Evolutionary conservation across 2,113 vertebrate species (phyloP), one percentile per base, ranked within the genome.

Genomic region (Podarcis raffonei): DNA sequence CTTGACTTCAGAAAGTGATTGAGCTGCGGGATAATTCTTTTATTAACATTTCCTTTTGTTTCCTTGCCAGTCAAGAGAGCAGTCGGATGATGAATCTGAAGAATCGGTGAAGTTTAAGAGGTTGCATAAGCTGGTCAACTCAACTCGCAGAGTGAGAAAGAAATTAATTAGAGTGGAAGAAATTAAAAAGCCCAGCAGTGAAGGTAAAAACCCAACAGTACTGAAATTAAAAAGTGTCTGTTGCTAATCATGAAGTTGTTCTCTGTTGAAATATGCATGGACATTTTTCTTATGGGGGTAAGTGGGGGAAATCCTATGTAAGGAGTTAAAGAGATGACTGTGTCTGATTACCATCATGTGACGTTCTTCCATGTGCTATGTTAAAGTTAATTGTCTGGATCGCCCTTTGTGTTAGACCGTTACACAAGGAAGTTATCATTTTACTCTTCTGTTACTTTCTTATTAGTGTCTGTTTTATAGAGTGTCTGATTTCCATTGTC

Each of bases 151-250:
- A 91, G 98, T 99, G 94, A 97, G 97, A 90, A 99, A 99, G 96
- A 99, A 99, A 93, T 98, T 99, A 80, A 98, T 99, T 94, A 98
- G 98, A 95, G 98, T 99, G 96, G 99, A 99, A 92, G 99, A 99
- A 93, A 97, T 98, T 96, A 99, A 98, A 96, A 98, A 98, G 89
- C 97, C 98, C 82, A 98, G 95, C 92, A 97, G 97, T 1, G 98
- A 98, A 98, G 99, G 99, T 99, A 97, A 96, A 90, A 94, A 80
- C 15, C 53, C 75, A 37, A 39, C 13, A 53, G 39, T 35, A 4
- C 35, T 30, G 69, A 71, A 35, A 27, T 12, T 48, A 4, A 77
- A 22, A 37, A 1, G 0, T 62, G 32, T 2, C 1, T 91, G 15
- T 77, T 83, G 6, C 91, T 93, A 62, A 84, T 92, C 79, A 32